phyloP scores from a whole-genome alignment of 2,113 vertebrate species.

The Podiceps cristatus region DNA sequence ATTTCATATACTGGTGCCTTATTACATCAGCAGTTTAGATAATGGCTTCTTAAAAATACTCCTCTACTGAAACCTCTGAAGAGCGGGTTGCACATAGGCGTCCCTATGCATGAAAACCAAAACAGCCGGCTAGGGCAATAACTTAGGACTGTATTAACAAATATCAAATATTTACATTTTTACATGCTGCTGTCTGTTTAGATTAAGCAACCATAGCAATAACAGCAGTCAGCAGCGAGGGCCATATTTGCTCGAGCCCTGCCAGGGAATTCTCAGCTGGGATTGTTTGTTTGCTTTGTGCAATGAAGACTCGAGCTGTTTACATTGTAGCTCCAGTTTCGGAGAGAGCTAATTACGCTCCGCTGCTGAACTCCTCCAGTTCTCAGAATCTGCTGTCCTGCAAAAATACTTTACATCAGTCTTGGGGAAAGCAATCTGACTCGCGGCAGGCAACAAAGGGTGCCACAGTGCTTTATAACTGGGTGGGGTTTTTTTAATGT shows the following conservation, averaged over 20 bases:
- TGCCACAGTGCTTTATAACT: not conserved
- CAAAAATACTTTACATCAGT: conserved; percentile 51
- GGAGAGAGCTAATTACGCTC: conserved; percentile 78
- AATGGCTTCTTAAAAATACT: conserved; percentile 77
- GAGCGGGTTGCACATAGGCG: not conserved
- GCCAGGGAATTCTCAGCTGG: conserved; percentile 76
- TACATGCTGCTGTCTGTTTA: conserved; percentile 75
- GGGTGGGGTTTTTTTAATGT: not conserved
- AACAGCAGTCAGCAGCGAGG: conserved; percentile 37
- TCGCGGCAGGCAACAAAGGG: not conserved
- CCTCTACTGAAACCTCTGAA: not conserved
- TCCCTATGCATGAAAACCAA: not conserved
- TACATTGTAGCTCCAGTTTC: conserved; percentile 77
- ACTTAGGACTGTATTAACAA: conserved; percentile 75
- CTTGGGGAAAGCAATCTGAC: not conserved
- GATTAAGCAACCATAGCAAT: conserved; percentile 71
- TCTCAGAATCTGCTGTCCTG: conserved; percentile 67
- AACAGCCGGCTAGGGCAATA: conserved; percentile 51
- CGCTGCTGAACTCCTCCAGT: conserved; percentile 59
- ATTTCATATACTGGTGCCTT: conserved; percentile 80
- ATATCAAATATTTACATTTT: conserved; percentile 83
- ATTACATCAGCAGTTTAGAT: conserved; percentile 84
- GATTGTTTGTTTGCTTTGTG: conserved; percentile 77
- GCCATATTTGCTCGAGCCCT: conserved; percentile 42
- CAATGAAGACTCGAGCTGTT: conserved; percentile 74